Base-by-base conservation (phyloP, 2,888 invertebrate genomes). In the Incurvaria masculella region DNA sequence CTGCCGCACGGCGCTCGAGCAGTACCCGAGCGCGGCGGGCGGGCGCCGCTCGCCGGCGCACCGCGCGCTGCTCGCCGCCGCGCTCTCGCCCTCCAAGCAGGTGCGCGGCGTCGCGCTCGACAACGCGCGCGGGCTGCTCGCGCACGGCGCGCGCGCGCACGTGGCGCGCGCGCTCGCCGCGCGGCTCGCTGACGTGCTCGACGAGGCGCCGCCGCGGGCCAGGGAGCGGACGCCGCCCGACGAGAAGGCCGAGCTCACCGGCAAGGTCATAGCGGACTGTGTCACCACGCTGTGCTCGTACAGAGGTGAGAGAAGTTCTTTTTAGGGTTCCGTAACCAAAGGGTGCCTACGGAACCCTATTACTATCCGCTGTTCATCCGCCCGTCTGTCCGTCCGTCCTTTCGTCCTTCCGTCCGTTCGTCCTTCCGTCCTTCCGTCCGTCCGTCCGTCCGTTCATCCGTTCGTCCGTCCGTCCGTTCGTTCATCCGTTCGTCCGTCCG, bases 1-100 rank as follows among this genome's bases (percentile, higher is more conserved):
- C 57, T 87, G 89, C 61, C 87, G 88, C 65, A 81, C 81, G 52
- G 74, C 94, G 39, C 70, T 93, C 44, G 79, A 84, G 51, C 84
- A 88, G 55, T 88, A 90, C 72, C 79, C 79, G 11, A 81, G 81
- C 56, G 84, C 85, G 64, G 69, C 91, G 54, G 83, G 82, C 55
- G 88, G 87, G 17, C 80, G 81, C 56, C 68, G 82, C 17, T 82
- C 82, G 2, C 86, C 88, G 0, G 68, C 92, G 44, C 85, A 87
- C 61, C 82, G 83, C 57, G 89, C 90, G 0, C 73, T 94, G 21
- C 72, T 92, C 44, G 80, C 83, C 53, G 86, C 87, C 47, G 70
- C 89, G 20, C 83, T 87, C 11, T 83, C 85, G 2, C 80, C 84
- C 2, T 80, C 83, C 40, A 81, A 81, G 49, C 61, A 75, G 33